Evolutionary conservation across 2,113 vertebrate species (phyloP), one percentile per base, ranked within the genome.

Genomic region (Potamarius usumacintae): DNA sequence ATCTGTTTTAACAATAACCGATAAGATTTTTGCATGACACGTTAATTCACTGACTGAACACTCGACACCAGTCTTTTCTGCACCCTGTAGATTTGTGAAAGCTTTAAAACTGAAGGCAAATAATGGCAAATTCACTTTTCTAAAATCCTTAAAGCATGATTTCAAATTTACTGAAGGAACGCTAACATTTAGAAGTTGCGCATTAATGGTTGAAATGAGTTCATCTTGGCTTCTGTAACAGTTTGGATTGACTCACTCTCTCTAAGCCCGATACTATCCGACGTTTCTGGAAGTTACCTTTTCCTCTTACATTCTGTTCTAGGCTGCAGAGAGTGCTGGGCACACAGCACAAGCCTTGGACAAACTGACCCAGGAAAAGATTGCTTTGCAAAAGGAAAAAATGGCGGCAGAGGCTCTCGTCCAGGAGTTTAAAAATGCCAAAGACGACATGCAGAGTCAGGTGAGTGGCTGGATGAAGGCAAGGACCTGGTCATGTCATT

Each of bases 321-420:
- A 99, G 97, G 95, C 93, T 60, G 88, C 94, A 85, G 94, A 97
- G 90, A 92, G 93, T 18, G 95, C 96, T 63, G 96, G 96, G 84
- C 96, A 97, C 86, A 91, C 95, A 80, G 90, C 92, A 22, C 96
- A 97, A 90, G 93, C 95, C 34, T 90, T 97, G 85, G 95, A 98
- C 78, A 95, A 95, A 92, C 93, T 98, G 91, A 95, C 94, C 88
- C 94, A 96, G 88, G 96, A 97, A 78, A 98, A 96, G 87, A 91
- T 90, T 0, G 22, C 17, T 77, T 94, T 97, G 92, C 95, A 95
- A 92, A 94, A 96, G 90, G 95, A 97, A 89, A 97, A 96, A 91
- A 93, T 89, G 0, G 92, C 96, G 71, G 93, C 94, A 0, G 91
- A 96, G 82, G 92, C 95, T 81, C 93, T 94, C 52, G 78, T 98